A percentile compares a stretch with the other conserved stretches of the same genome.
Conservation (phyloP, 2,113 vertebrate genomes). For the Takifugu flavidus region DNA sequence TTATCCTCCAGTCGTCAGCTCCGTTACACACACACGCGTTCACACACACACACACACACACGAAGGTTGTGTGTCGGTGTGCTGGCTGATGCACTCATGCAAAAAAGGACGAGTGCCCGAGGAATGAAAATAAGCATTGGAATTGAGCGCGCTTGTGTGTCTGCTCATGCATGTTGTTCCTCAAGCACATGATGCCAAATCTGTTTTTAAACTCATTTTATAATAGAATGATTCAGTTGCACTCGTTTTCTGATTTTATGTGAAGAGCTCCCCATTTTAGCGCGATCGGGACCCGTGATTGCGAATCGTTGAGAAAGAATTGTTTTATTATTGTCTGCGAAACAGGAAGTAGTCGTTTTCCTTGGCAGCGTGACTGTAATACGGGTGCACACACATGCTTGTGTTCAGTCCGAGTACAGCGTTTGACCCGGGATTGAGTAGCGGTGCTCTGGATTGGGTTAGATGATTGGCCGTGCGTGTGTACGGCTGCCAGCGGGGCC, state of each 20-base stretch:
- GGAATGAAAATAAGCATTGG: conserved; percentile 58
- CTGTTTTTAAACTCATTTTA: no score
- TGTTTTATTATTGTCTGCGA: conserved; percentile 2
- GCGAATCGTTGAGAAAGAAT: neutral
- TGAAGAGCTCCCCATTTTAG: no score
- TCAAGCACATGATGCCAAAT: neutral
- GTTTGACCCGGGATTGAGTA: conserved; percentile 47
- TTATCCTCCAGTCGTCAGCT: conserved; percentile 63
- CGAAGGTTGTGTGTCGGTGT: conserved; percentile 45
- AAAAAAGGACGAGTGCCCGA: conserved; percentile 55
- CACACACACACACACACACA: conserved; percentile 34
- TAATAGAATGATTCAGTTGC: no score
- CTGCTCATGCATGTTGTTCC: conserved; percentile 12
- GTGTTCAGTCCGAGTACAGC: conserved; percentile 8
- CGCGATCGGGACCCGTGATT: neutral
- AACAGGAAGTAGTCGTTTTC: conserved; percentile 6
- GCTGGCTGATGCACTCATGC: conserved; percentile 62
- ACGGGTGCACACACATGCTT: conserved; percentile 5
- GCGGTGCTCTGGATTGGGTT: conserved; percentile 51
- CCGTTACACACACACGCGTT: conserved; percentile 8
- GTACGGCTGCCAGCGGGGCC: conserved; percentile 30
- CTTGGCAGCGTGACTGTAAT: conserved; percentile 19
- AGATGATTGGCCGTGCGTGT: conserved; percentile 28
- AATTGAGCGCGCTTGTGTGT: conserved; percentile 37
- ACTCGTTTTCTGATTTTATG: no score